A percentile compares a stretch with the other conserved stretches of the same genome.
These are phyloP conservation scores for Mallateleia sp. DNA, from an alignment of 2,888 invertebrate genomes.

Conservation along the genomic window DNA sequence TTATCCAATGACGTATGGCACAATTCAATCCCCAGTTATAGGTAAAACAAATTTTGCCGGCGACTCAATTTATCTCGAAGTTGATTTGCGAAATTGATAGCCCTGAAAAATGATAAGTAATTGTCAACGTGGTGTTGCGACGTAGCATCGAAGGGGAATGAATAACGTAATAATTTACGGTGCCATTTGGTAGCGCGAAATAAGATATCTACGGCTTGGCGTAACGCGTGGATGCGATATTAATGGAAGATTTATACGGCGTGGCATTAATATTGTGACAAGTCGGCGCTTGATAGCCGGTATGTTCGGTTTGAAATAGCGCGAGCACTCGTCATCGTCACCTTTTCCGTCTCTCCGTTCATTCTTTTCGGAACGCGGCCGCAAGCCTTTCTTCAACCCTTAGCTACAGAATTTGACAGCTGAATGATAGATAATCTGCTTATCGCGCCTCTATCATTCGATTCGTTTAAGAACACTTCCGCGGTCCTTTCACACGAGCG, in stretches of 20 bases:
- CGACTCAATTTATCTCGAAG: conserved; percentile 32
- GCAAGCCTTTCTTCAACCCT: conserved; percentile 74
- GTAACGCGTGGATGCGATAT: conserved; percentile 68
- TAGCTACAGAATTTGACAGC: conserved; percentile 82
- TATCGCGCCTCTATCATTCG: conserved; percentile 81
- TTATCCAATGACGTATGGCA: conserved; percentile 6
- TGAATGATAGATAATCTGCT: conserved; percentile 86
- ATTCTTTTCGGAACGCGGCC: conserved; percentile 67
- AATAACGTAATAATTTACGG: conserved; percentile 55
- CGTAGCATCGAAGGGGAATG: conserved; percentile 22
- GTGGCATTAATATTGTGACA: conserved; percentile 83
- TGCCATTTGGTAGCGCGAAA: conserved; percentile 57
- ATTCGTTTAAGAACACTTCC: conserved; percentile 68
- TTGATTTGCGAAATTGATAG: conserved; percentile 46
- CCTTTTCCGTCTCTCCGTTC: conserved; percentile 57
- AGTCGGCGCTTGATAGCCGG: conserved; percentile 82
- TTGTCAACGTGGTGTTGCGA: conserved; percentile 18
- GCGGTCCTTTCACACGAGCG: no score
- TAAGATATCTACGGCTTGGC: conserved; percentile 36
- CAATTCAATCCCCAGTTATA: conserved; percentile 23
- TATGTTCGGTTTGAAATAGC: conserved; percentile 67
- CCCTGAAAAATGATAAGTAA: conserved; percentile 52
- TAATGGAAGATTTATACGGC: conserved; percentile 80
- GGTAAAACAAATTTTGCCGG: conserved; percentile 23
- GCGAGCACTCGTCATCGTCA: conserved; percentile 77